Conservation (phyloP, 2,113 vertebrate species). For the Colinus virginianus region DNA sequence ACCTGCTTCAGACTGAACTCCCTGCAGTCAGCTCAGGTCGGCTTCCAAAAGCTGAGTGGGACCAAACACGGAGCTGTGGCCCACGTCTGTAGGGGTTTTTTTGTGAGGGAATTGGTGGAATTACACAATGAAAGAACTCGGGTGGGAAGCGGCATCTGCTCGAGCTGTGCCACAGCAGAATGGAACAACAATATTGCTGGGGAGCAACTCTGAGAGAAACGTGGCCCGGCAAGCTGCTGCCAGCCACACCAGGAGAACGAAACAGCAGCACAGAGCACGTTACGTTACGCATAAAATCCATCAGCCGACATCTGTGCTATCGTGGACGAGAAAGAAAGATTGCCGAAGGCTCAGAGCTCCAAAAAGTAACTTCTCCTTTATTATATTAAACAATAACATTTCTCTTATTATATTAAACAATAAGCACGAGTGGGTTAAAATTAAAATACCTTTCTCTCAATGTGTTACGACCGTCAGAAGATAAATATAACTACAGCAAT, state of each 20-base stretch:
- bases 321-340: neutral
- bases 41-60: neutral
- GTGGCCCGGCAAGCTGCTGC: neutral
- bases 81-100: neutral
- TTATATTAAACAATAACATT: slow-evolving; percentile 81
- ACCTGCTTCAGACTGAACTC: neutral
- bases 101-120: neutral
- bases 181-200: neutral
- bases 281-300: neutral
- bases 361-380: slow-evolving; percentile 74
- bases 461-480: slow-evolving; percentile 70
- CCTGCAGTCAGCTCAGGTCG: neutral
- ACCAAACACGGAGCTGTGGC: rapidly evolving
- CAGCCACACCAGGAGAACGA: neutral
- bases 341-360: slow-evolving; percentile 32
- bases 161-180: rapidly evolving
- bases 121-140: rapidly evolving
- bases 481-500: slow-evolving; percentile 79
- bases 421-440: slow-evolving; percentile 80
- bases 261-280: neutral
- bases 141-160: neutral
- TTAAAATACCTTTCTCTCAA: slow-evolving; percentile 73
- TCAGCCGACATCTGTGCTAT: neutral
- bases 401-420: slow-evolving; percentile 85
- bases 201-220: neutral